Base-by-base conservation (phyloP, 2,113 vertebrate genomes). In the Tricholaema leucomelas region DNA sequence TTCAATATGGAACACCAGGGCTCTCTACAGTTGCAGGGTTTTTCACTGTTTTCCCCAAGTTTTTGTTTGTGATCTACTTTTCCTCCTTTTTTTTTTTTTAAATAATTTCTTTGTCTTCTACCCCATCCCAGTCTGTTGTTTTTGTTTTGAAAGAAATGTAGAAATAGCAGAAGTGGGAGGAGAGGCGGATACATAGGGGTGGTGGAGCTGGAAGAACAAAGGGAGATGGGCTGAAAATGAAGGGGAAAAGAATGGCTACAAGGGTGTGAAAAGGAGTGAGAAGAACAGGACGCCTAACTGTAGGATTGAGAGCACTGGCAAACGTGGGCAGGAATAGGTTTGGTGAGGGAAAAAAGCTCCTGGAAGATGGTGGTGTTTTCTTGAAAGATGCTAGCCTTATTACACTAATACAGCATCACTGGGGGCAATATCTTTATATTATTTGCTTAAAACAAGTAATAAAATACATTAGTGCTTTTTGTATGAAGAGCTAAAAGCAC, bases 201-300 rank as follows among this genome's bases (percentile, higher is more conserved):
- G 60, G 4, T n/a, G 75, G 60, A 92, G 30, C 48, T 91, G 9
- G 74, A 50, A 71, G 79, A 79, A 89, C 92, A 94, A 93, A 89
- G 38, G 75, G 67, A 91, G 59, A 89, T 77, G 75, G 52, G 20
- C 59, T 95, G 78, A 74, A 92, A 94, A 73, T 71, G 59, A 86
- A 64, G 17, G 50, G 61, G 33, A 28, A 76, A 81, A 88, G 38
- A 96, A 79, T 79, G 42, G 46, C 58, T 82, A 12, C 7, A 52
- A 75, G 30, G 80, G 55, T 87, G 79, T 71, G 91, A 87, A 95
- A 89, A 31, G 52, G 59, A 79, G 59, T 78, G 65, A 91, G 81
- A 91, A 86, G 75, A 74, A 72, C 35, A 31, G 81, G 85, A 91
- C 75, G 71, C 65, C 9, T 5, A 31, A 82, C 28, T 77, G 67